Evolutionary conservation across 2,888 invertebrate species (phyloP), one percentile per base, ranked within the genome.

Genomic region (Dysmachus trigonus): DNA sequence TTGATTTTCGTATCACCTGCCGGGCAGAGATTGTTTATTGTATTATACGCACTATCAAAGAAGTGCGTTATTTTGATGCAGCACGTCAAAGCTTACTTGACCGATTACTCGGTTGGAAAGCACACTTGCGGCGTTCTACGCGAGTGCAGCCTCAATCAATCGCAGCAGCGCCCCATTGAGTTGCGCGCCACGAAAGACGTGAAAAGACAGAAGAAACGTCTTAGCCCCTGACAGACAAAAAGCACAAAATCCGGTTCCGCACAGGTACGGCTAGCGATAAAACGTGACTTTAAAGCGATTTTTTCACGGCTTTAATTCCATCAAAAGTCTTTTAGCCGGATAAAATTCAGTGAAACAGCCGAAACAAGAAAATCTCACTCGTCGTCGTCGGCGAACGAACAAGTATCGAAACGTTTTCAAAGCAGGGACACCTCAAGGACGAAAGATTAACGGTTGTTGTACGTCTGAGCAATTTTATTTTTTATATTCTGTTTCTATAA

Each of bases 341-440:
- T 62, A 62, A 41, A 62, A 62, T 62, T 62, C 27, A 62, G 62
- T 2, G 62, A 62, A 62, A 62, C 62, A 62, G 27, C 62, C 62
- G 62, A 62, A 62, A 62, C 62, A 62, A 62, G 62, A 62, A 62
- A 77, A 77, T n/a, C 27, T 77, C 77, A 18, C 77, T 73, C n/a
- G 79, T 13, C 35, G 35, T n/a, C n/a, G n/a, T n/a, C n/a, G n/a
- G n/a, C n/a, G n/a, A n/a, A n/a, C 51, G 79, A 71, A 38, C 82
- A 35, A 53, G 82, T 35, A 62, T n/a, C 82, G 35, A 82, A 82
- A 82, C 79, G 51, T 74, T 76, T 74, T 81, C 47, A 85, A 76
- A 72, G 83, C 77, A 51, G 82, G 85, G 86, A 86, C 85, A 86
- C 72, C 51, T 83, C 87, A 87, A 87, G 87, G 87, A 87, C 87